phyloP scores from a whole-genome alignment of 1,140 invertebrate genomes.

The Pteromalus puparum region DNA sequence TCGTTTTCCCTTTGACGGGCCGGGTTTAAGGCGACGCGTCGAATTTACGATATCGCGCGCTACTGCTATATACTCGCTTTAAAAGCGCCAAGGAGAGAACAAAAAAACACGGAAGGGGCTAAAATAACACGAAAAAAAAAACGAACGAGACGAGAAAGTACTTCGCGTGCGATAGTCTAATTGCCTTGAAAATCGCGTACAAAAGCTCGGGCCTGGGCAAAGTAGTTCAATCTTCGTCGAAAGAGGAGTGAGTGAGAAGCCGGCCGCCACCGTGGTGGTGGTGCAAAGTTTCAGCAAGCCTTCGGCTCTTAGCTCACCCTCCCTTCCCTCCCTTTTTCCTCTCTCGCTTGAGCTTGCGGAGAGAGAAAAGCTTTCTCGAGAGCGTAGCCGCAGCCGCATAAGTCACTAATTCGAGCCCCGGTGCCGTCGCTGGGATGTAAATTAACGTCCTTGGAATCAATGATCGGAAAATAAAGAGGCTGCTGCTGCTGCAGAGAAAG shows the following conservation, averaged over 20 bases:
- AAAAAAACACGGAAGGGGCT: not conserved
- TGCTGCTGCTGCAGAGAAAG: constrained; percentile 22
- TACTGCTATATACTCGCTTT: not conserved
- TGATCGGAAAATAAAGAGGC: constrained; percentile 43
- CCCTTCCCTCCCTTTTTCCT: not conserved
- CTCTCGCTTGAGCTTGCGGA: not conserved
- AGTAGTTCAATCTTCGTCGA: constrained; percentile 44
- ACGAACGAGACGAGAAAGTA: not conserved
- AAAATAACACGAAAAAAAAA: constrained; percentile 8
- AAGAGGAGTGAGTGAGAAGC: not conserved
- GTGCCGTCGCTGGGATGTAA: constrained; percentile 39
- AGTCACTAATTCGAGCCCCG: constrained; percentile 38
- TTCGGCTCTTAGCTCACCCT: constrained; percentile 24
- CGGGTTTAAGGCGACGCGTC: constrained; percentile 20
- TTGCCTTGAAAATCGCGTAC: constrained; percentile 49
- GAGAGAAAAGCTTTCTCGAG: not conserved
- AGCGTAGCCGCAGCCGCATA: not conserved
- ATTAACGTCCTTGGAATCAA: constrained; percentile 47
- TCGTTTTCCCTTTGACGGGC: constrained; percentile 24
- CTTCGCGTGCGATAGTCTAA: constrained; percentile 42
- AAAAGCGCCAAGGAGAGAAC: not conserved
- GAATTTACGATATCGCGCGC: constrained; percentile 32
- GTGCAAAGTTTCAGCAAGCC: constrained; percentile 45
- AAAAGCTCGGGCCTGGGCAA: constrained; percentile 23
- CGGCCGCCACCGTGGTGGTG: no score